A percentile compares a stretch with the other conserved stretches of the same genome.
These are phyloP conservation scores for Abrostola triplasia DNA, from an alignment of 2,888 invertebrate genomes.

Conservation along the genomic window DNA sequence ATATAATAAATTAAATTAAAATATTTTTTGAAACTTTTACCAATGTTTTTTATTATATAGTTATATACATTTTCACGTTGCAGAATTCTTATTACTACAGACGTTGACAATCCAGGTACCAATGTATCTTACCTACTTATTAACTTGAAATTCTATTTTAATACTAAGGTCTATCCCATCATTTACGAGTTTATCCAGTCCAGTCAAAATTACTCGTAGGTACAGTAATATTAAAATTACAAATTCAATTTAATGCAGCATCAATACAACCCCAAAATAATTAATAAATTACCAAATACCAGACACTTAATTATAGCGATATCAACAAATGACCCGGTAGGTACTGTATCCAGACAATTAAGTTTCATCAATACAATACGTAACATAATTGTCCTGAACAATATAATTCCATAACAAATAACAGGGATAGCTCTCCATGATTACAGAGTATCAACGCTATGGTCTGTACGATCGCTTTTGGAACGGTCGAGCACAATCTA, in stretches of 20 bases:
- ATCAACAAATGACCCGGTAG: slow-evolving; percentile 11
- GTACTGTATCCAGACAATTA: slow-evolving; percentile 35
- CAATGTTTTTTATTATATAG: no score
- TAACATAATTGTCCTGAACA: slow-evolving; percentile 58
- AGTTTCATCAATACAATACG: slow-evolving; percentile 45
- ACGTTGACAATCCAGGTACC: no score
- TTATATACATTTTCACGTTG: no score
- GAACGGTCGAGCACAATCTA: slow-evolving; percentile 30
- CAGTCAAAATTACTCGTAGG: no score
- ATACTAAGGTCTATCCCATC: no score
- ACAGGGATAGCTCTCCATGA: slow-evolving; percentile 56
- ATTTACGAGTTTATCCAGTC: no score
- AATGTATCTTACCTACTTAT: no score
- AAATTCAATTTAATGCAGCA: neutral
- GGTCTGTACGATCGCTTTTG: slow-evolving; percentile 45
- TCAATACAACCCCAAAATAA: slow-evolving; percentile 2
- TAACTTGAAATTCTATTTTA: no score
- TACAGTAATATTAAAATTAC: neutral
- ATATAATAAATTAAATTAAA: no score
- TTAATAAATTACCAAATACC: slow-evolving; percentile 4
- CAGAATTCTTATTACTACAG: no score
- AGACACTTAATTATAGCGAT: slow-evolving; percentile 11
- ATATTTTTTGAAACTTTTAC: no score
- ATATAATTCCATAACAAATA: slow-evolving; percentile 61
- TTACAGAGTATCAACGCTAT: slow-evolving; percentile 58